Conservation (phyloP, 92 coral and sea anemone species). For the Nematostella vectensis region DNA sequence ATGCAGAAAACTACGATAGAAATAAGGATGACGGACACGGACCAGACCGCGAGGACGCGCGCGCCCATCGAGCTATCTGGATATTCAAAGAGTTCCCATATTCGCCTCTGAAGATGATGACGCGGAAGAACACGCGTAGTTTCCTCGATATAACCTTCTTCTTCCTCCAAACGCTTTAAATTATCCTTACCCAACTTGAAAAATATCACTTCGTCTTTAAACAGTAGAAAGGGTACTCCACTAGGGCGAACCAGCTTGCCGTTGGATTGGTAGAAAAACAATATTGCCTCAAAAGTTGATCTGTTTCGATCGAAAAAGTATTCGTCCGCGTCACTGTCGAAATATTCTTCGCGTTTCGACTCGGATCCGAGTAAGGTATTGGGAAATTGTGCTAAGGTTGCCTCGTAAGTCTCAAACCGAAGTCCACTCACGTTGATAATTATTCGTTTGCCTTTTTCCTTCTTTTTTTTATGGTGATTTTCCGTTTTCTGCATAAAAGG, state of each 20-base stretch:
- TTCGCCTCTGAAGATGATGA: conserved; percentile 51
- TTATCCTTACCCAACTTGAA: conserved; percentile 73
- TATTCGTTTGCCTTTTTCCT: conserved; percentile 39
- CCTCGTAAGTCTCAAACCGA: conserved; percentile 81
- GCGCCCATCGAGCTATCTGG: conserved; percentile 88
- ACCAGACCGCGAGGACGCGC: conserved; percentile 76
- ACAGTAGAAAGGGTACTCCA: conserved; percentile 77
- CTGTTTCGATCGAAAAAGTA: conserved; percentile 97
- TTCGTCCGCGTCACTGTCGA: conserved; percentile 62
- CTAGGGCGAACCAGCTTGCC: conserved; percentile 87
- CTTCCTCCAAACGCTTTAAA: conserved; percentile 55
- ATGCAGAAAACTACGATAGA: conserved; percentile 90
- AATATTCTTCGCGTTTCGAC: conserved; percentile 61
- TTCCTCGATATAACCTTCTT: conserved; percentile 65
- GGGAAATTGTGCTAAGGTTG: conserved; percentile 70
- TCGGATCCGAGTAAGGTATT: conserved; percentile 83
- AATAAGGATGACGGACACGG: conserved; percentile 61
- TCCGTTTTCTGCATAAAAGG: conserved; percentile 1
- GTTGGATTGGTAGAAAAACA: conserved; percentile 82
- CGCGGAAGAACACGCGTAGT: conserved; percentile 50
- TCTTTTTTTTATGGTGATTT: conserved; percentile 8
- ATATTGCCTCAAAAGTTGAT: conserved; percentile 92
- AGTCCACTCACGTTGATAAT: conserved; percentile 90
- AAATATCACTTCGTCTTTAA: conserved; percentile 76
- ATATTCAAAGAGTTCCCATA: conserved; percentile 89